Conservation (phyloP, 2,797 vertebrate species). For the Myotis findleyi region DNA sequence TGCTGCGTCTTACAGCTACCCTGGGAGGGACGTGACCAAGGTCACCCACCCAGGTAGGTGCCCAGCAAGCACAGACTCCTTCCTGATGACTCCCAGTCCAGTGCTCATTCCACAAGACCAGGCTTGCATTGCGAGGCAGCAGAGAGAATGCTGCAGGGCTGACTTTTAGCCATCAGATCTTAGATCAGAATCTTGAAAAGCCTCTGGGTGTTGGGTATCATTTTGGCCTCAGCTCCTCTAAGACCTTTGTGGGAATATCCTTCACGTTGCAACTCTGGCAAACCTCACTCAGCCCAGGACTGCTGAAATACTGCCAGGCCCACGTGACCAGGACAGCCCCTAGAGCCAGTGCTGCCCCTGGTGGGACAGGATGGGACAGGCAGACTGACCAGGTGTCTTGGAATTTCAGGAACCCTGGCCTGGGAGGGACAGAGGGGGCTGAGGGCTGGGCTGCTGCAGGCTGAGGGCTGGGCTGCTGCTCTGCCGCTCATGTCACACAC, state of each 20-base stretch:
- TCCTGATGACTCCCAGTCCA: not conserved
- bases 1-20: not conserved
- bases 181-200: conserved; percentile 11
- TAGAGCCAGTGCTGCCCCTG: not conserved
- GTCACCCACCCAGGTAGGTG: not conserved
- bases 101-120: not conserved
- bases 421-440: not conserved
- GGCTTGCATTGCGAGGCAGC: not conserved
- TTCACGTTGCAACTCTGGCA: not conserved
- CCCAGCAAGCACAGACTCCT: not conserved
- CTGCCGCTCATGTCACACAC: conserved; percentile 46
- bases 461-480: not conserved
- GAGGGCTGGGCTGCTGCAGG: too few species aligned
- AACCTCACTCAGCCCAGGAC: not conserved
- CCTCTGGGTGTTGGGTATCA: not conserved
- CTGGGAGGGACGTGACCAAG: not conserved
- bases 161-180: not conserved
- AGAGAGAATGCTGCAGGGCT: not conserved
- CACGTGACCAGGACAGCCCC: not conserved
- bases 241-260: not conserved
- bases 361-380: not conserved
- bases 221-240: not conserved
- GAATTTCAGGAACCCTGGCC: not conserved
- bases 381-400: not conserved
- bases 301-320: not conserved